Evolutionary conservation across 1,140 invertebrate genomes (phyloP), one percentile per base, ranked within the genome.

Genomic region (Leucophenga varia): DNA sequence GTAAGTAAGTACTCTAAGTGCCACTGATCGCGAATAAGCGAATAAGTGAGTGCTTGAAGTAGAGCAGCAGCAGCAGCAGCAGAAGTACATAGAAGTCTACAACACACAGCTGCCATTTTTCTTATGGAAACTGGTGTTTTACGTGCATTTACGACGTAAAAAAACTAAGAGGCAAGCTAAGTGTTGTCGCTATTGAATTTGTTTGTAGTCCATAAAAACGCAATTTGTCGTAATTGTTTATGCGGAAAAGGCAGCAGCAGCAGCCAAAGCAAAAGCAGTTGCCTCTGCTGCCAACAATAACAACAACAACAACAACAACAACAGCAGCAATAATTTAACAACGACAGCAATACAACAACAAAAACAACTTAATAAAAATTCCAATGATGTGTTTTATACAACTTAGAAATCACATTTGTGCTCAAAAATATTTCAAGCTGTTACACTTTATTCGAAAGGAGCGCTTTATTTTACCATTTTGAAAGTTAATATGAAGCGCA

Each of bases 201-300:
- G 50, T 40, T 46, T 37, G 38, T 36, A 57, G 61, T 67, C 65
- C 61, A 70, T 70, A 70, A 70, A 70, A 57, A 63, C 61, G 67
- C 65, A 70, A 70, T 70, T 70, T 70, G 65, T 70, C 65, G 65
- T 70, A 70, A 70, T 70, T 70, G 65, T 70, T 70, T 70, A 70
- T 65, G 67, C 65, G 71, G 65, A 70, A 70, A 71, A 63, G 57
- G 61, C 56, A 59, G 50, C 59, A 48, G 49, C 51, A 41, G 47
- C 45, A 52, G 57, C 59, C 47, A 55, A 55, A 28, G 10, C 25
- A 41, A 30, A 9, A 41, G 8, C 25, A 30, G 30, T 16, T 16
- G 16, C 6, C n/a, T 5, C 16, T 5, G 31, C 31, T 2, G 16
- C 14, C 56, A 51, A 59, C 53, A 51, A 12, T 39, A 20, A 12